Conservation (phyloP, 2,113 vertebrate species). For the Microcebus murinus region DNA sequence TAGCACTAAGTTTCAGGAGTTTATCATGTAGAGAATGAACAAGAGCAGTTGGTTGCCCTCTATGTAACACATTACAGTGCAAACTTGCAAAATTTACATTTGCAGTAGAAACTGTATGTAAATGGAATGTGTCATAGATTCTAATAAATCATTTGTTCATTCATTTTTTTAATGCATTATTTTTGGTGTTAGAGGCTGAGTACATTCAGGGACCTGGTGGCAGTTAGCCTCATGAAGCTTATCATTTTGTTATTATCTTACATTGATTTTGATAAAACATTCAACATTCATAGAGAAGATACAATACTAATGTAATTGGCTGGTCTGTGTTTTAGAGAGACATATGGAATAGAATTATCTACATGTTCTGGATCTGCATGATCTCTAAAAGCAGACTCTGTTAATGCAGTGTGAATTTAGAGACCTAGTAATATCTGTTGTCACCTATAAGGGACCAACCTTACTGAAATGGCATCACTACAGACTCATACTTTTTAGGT, state of each 20-base stretch:
- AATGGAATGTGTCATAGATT: not conserved
- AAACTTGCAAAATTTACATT: not conserved
- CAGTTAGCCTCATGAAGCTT: not conserved
- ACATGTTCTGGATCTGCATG: not conserved
- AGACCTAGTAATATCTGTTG: not conserved
- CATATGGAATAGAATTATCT: not conserved
- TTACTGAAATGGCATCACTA: not conserved
- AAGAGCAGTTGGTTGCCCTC: not conserved
- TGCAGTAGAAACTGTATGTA: not conserved
- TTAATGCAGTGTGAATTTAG: not conserved
- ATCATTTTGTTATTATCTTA: not conserved
- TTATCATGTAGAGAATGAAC: not conserved
- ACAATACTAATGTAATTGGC: not conserved
- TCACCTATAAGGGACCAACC: not conserved
- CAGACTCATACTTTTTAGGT: no score
- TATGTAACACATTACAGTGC: not conserved
- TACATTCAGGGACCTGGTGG: not conserved
- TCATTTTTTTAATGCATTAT: not conserved
- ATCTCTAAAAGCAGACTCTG: not conserved
- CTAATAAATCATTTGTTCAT: not conserved
- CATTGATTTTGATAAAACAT: not conserved
- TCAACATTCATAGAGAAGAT: not conserved
- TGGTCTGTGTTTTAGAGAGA: not conserved
- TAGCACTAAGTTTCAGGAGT: not conserved
- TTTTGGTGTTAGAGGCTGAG: not conserved